phyloP scores from a whole-genome alignment of 2,113 vertebrate species.

The Sphyrna mokarran region DNA sequence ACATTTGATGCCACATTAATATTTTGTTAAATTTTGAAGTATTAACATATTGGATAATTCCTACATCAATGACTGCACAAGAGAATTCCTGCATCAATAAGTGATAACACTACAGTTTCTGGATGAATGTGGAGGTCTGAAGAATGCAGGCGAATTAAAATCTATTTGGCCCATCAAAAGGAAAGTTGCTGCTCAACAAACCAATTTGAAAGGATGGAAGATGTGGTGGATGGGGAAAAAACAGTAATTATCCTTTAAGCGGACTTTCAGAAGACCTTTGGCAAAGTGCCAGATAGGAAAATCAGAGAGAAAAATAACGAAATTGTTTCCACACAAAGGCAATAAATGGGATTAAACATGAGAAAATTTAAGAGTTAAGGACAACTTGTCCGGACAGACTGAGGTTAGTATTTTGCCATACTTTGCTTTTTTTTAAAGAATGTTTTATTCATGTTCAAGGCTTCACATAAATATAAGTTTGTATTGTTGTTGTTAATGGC shows the following conservation, averaged over 20 bases:
- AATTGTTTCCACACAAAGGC: neutral
- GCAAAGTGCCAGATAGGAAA: neutral
- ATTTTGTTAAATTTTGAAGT: neutral
- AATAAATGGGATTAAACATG: neutral
- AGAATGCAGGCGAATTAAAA: neutral
- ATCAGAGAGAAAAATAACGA: neutral
- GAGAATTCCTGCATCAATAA: neutral
- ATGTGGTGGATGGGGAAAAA: neutral
- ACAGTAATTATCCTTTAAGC: neutral
- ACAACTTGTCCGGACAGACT: neutral
- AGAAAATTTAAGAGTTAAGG: neutral
- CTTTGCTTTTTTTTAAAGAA: neutral
- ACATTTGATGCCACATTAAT: neutral
- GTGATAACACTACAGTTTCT: neutral
- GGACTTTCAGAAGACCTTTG: neutral
- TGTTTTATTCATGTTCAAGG: neutral
- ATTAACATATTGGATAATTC: neutral
- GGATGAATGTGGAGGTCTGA: neutral
- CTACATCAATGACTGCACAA: neutral
- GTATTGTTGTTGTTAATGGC: no score
- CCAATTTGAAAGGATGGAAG: neutral
- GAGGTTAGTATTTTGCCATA: neutral
- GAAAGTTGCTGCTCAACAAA: neutral
- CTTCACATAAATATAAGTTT: neutral
- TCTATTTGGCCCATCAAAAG: neutral